A percentile compares a stretch with the other conserved stretches of the same genome.
Evolutionary conservation across 2,113 vertebrate species (phyloP).

Genomic region (Puffinus mauretanicus): DNA sequence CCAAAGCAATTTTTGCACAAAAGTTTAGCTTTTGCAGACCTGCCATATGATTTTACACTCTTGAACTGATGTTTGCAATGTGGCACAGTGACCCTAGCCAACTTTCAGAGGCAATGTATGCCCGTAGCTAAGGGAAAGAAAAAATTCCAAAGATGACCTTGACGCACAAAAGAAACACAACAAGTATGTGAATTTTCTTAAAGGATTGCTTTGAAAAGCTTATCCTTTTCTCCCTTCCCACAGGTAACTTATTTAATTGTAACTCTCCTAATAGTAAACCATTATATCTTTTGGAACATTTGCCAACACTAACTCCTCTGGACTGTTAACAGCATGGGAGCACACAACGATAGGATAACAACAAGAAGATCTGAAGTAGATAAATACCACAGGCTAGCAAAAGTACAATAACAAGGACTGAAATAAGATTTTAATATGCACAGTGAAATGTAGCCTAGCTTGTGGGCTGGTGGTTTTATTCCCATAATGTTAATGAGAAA

Average conservation of each 20-base stretch:
- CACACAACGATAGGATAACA: neutral
- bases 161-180: neutral
- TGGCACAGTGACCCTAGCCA: neutral
- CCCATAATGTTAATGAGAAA: neutral
- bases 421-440: neutral
- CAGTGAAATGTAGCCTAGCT: neutral
- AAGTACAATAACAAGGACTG: neutral
- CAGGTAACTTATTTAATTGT: neutral
- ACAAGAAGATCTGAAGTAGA: neutral
- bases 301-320: neutral
- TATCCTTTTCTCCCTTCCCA: neutral
- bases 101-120: neutral
- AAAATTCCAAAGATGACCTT: neutral
- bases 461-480: neutral
- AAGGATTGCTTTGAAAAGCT: neutral
- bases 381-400: neutral
- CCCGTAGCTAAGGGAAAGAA: neutral
- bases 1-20: neutral
- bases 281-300: neutral
- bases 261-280: neutral
- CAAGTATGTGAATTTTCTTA: neutral
- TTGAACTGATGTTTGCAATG: neutral
- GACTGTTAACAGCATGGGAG: neutral
- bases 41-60: neutral
- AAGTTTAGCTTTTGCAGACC: neutral